Conservation (phyloP, 2,797 vertebrate species). For the Pseudochirops cupreus region DNA sequence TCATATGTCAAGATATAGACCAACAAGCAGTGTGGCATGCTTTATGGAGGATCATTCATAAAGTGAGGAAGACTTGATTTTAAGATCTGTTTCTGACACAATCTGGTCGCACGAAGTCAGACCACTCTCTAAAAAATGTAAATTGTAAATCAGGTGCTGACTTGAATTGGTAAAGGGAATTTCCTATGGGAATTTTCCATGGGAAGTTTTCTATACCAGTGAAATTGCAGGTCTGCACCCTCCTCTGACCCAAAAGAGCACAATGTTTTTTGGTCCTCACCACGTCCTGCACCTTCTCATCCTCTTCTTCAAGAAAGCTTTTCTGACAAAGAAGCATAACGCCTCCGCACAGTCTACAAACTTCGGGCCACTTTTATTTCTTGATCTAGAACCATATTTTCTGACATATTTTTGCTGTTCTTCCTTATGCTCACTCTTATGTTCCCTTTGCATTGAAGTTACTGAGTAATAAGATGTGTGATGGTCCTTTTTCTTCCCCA, state of each 20-base stretch:
- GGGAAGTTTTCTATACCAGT: not conserved
- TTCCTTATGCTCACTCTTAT: not conserved
- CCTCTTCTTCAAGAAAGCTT: not conserved
- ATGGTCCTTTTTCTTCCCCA: not conserved
- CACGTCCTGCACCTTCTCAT: not conserved
- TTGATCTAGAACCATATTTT: not conserved
- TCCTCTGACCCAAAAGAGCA: not conserved
- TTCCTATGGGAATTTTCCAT: too few relatives aligned
- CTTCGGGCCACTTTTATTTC: not conserved
- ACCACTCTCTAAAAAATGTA: not conserved
- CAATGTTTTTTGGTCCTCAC: too few relatives aligned
- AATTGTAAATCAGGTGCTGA: not conserved
- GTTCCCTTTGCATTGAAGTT: not conserved
- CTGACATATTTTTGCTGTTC: not conserved
- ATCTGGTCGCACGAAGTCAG: not conserved
- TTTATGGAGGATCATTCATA: not conserved
- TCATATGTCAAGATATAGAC: not conserved
- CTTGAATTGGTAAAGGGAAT: not conserved
- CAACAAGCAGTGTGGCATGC: not conserved
- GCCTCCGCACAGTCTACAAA: not conserved
- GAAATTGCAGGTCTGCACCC: not conserved
- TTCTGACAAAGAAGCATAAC: not conserved
- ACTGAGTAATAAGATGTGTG: not conserved
- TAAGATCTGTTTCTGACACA: not conserved
- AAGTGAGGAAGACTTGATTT: too few relatives aligned